Evolutionary conservation across 2,113 vertebrate species (phyloP), one percentile per base, ranked within the genome.

Genomic region (Macrotus californicus): DNA sequence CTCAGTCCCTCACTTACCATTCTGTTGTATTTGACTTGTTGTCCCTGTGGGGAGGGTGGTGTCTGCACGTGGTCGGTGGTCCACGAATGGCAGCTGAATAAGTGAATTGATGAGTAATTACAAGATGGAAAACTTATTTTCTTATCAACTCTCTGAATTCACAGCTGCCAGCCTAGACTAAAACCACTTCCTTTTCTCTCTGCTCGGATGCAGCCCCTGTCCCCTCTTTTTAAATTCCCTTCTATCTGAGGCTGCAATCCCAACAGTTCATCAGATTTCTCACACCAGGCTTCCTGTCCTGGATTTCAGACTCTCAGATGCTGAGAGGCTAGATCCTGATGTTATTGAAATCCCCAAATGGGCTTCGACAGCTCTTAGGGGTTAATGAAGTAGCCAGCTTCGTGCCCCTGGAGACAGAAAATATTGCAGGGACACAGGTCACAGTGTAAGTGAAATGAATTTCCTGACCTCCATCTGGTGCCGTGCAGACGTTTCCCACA

Each of bases 351-450:
- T 90, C 75, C 80, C 41, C 82, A 93, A 69, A 87, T 36, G 19
- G 64, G 73, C 43, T 96, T 76, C 87, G 95, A 76, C 84, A 93
- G 75, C 46, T 89, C 86, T 95, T 59, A 2, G 46, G 89, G 90
- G 70, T 94, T 95, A 96, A 96, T 87, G 95, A 96, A 85, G 43
- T 94, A 83, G 67, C 43, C 66, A 92, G 61, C 19, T 54, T 76
- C 39, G 3, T 50, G 80, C 2, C 54, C 84, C 52, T 67, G 61
- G 80, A 83, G 90, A 41, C 7, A 85, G 70, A 67, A 94, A 92
- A 81, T 87, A 95, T 29, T 93, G 36, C 36, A 34, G 67, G 59
- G 83, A 26, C 93, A 77, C 46, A 96, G 95, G 89, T 95, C 56
- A 0, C 41, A 11, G 39, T 64, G n/a, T 48, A 88, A 91, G 54